A percentile compares a stretch with the other conserved stretches of the same genome.
Evolutionary conservation across 2,113 vertebrate species (phyloP).

Genomic region (Sigmodon hispidus): DNA sequence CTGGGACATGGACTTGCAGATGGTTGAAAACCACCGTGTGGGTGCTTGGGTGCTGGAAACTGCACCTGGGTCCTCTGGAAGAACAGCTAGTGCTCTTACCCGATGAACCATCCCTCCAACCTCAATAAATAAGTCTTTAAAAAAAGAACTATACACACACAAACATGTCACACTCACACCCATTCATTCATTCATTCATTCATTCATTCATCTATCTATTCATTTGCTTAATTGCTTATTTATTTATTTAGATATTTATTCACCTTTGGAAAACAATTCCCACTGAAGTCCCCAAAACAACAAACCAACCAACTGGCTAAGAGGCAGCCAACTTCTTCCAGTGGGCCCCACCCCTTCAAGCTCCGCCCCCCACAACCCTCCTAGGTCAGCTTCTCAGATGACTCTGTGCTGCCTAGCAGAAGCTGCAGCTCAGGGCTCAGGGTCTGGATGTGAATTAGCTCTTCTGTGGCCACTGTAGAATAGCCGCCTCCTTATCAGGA

Average conservation of each 20-base stretch:
- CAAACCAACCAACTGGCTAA: neutral
- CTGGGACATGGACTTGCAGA: neutral
- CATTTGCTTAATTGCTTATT: no score
- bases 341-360: fast-evolving
- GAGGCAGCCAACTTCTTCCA: neutral
- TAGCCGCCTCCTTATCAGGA: neutral
- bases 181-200: no score
- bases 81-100: neutral
- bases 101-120: neutral
- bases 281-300: neutral
- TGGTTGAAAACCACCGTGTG: no score
- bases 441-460: no score
- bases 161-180: neutral
- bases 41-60: neutral
- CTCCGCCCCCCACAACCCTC: neutral
- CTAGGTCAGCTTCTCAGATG: neutral
- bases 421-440: neutral
- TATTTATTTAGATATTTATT: no score
- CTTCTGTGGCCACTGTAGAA: neutral
- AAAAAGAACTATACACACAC: neutral
- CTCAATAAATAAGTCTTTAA: neutral
- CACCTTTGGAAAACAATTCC: no score
- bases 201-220: no score
- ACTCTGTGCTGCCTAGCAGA: fast-evolving
- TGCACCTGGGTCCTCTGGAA: neutral